Conservation (phyloP, 2,113 vertebrate species). For the Pavo muticus region DNA sequence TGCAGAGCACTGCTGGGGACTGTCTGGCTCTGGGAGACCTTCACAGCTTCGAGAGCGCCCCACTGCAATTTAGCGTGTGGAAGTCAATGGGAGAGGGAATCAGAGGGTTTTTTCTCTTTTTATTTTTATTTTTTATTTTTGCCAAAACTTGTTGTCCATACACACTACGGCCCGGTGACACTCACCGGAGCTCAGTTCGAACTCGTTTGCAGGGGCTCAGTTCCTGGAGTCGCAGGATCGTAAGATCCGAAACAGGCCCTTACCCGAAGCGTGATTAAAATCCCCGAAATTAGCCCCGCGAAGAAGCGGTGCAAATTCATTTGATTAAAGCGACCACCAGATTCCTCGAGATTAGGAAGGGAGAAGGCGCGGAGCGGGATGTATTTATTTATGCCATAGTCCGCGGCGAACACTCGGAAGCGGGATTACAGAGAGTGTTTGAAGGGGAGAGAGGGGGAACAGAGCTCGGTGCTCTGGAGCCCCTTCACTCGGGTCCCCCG, state of each 20-base stretch:
- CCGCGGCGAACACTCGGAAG: constrained; percentile 59
- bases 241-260: constrained; percentile 23
- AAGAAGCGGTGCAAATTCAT: constrained; percentile 75
- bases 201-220: constrained; percentile 12
- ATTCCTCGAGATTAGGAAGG: constrained; percentile 55
- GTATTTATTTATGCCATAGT: constrained; percentile 81
- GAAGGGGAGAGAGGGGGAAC: background rate
- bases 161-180: background rate
- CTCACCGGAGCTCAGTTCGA: background rate
- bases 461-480: background rate
- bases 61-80: background rate
- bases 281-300: constrained; percentile 80
- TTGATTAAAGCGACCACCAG: constrained; percentile 36
- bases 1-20: background rate
- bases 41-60: background rate
- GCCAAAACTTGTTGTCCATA: background rate
- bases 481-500: background rate
- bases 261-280: constrained; percentile 69
- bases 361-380: constrained; percentile 75
- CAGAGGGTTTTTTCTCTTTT: background rate
- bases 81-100: background rate
- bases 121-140: background rate
- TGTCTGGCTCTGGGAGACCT: background rate
- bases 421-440: background rate
- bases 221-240: background rate